Conservation (phyloP, 1,140 invertebrate species). For the Onthophagus taurus region DNA sequence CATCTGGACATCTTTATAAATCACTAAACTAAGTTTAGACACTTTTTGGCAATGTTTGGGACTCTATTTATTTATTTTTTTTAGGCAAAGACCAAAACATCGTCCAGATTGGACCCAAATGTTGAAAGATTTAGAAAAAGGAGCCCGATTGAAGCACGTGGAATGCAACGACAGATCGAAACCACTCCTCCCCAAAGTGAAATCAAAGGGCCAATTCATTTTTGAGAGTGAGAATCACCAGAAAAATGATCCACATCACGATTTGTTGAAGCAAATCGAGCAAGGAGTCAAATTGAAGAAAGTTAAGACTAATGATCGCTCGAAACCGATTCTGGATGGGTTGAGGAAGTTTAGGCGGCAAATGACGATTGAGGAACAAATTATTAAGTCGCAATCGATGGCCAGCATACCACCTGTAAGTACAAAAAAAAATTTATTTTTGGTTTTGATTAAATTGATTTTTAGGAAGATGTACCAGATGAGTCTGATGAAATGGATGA, state of each 20-base stretch:
- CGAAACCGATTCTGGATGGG: slow-evolving; percentile 72
- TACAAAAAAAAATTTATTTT: slow-evolving; percentile 11
- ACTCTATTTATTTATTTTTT: neutral
- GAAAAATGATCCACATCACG: slow-evolving; percentile 70
- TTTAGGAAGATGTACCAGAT: slow-evolving; percentile 39
- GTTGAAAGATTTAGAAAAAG: slow-evolving; percentile 81
- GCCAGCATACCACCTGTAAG: slow-evolving; percentile 38
- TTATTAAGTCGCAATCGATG: slow-evolving; percentile 67
- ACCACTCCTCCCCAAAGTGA: slow-evolving; percentile 51
- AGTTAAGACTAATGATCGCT: slow-evolving; percentile 74
- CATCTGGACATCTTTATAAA: no score
- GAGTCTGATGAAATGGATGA: slow-evolving; percentile 78
- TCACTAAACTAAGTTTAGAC: no score
- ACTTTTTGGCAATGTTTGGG: no score
- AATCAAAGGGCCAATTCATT: slow-evolving; percentile 61
- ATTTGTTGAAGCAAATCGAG: slow-evolving; percentile 67
- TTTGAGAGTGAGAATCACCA: slow-evolving; percentile 75
- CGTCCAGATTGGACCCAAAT: slow-evolving; percentile 80
- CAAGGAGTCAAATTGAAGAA: slow-evolving; percentile 66
- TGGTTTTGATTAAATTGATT: slow-evolving; percentile 9
- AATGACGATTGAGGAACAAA: slow-evolving; percentile 80
- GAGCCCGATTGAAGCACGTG: slow-evolving; percentile 67
- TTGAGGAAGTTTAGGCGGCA: slow-evolving; percentile 77
- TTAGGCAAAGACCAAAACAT: slow-evolving; percentile 58
- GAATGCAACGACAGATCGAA: slow-evolving; percentile 69